Evolutionary conservation across 2,888 invertebrate genomes (phyloP).

Genomic region (Oegoconia quadripuncta): DNA sequence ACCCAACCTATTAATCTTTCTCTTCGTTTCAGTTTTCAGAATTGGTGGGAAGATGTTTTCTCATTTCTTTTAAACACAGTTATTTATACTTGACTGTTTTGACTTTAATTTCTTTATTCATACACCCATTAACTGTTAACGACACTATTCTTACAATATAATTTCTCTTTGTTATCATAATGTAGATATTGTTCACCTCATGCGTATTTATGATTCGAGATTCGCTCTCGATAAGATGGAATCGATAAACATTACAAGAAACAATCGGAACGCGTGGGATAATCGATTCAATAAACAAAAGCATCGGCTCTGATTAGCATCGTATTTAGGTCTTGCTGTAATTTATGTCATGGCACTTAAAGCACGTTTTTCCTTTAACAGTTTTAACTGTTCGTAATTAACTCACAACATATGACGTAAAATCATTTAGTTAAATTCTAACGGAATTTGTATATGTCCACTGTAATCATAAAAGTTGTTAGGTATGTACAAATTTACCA

Average conservation of each 20-base stretch:
- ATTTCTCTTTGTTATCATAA: conserved; percentile 7
- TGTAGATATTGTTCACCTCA: conserved; percentile 13
- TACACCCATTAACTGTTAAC: conserved; percentile 25
- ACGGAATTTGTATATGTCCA: too few species aligned
- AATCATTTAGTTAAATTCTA: too few species aligned
- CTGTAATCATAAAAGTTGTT: too few species aligned
- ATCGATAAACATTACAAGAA: conserved; percentile 46
- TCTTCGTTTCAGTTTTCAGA: conserved; percentile 16
- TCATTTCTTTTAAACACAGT: conserved; percentile 32
- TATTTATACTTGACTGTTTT: conserved; percentile 29
- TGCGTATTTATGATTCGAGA: conserved; percentile 41
- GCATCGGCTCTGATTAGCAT: conserved; percentile 44
- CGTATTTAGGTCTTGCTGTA: conserved; percentile 42
- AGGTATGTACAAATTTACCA: too few species aligned
- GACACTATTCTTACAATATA: conserved; percentile 13
- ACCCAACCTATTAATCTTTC: too few species aligned
- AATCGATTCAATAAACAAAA: conserved; percentile 61
- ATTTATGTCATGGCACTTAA: conserved; percentile 18
- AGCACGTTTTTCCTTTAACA: conserved; percentile 20
- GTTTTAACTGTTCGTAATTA: conserved; percentile 2
- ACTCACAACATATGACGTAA: too few species aligned
- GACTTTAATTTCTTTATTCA: conserved; percentile 31
- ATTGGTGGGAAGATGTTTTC: conserved; percentile 26
- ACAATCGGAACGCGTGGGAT: conserved; percentile 54
- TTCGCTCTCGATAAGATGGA: conserved; percentile 47